Base-by-base conservation (phyloP, 2,888 invertebrate genomes). In the Beris chalybata region DNA sequence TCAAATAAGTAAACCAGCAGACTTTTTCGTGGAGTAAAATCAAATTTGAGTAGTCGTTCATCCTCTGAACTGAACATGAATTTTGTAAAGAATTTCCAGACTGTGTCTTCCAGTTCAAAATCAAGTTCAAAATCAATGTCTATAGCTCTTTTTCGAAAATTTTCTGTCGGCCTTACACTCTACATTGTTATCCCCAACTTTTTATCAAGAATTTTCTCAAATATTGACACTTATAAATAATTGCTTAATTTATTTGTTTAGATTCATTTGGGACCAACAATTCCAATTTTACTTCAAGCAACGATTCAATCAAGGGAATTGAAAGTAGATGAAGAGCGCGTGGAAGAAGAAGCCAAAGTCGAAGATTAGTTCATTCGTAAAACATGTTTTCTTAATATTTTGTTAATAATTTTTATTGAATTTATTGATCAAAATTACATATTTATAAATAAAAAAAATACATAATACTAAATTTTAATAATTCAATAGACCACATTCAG, bases 401-500 rank as follows among this genome's bases (percentile, higher is more conserved):
- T 55, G 54, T 67, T 43, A 64, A 55, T 22, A 30, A 43, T 59
- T 56, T 48, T 47, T 31, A 9, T 15, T 57, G 47, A 31, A 59
- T 45, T 45, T 47, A 45, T 38, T 38, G 7, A 38, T 38, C 38
- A 38, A 38, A 38, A 38, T 38, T 9, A 66, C 32, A 38, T 15
- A 52, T 29, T 53, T 22, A 48, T 30, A 48, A 52, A 3, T 64
- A 29, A 9, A 50, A 30, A 15, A 48, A 48, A 44, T 31, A 53
- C 3, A 52, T 53, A 53, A 38, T 38, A 38, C 3, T 7, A 38
- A 38, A 38, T 7, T 38, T 7, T 7, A 7, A 3, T 7, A 12
- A 56, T 57, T 66, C 53, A 71, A 58, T 61, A 59, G 38, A 64
- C 43, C 77, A 77, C 78, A 67, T 90, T 88, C 75, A 92, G 82